Base-by-base conservation (phyloP, 2,797 vertebrate species). In the Pipistrellus nathusii region DNA sequence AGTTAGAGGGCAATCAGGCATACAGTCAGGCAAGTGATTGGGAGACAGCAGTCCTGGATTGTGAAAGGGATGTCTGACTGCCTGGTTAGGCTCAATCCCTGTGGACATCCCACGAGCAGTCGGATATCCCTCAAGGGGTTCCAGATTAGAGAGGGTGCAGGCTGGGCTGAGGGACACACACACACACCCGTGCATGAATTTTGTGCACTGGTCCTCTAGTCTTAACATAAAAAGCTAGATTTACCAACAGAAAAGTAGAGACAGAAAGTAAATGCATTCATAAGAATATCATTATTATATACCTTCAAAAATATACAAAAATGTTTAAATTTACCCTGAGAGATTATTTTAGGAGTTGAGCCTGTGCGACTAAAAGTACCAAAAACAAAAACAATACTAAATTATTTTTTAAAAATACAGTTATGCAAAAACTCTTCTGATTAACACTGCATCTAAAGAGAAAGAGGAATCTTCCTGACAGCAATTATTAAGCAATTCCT, bases 41-140 rank as follows among this genome's bases (percentile, higher is more conserved):
- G 6, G 51, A 53, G 51, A 1, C 18, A 53, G 51, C 51, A 53
- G 51, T 53, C 18, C 51, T 53, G 51, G 17, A 8, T 53, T 53
- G 51, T 53, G 51, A 53, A 18, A 53, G 23, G 21, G 10, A 25
- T 57, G 55, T 11, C 55, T 10, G 10, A 57, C 23, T 57, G 23
- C 23, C 55, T 25, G 9, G 5, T 57, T 57, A 57, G 55, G 23
- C 55, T 10, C 55, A 57, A 57, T 25, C 15, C 48, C 15, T 17
- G 48, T 51, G 14, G 48, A 51, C 48, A 51, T 51, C 51, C 51
- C 18, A 18, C 51, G 12, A 17, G 17, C 51, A 53, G 6, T 53
- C 18, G 1, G 23, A 25, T 9, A 57, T 25, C 23, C 0, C 23
- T 2, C 1, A 1, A 57, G 21, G 55, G 55, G 9, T 57, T 11